These are phyloP conservation scores for Spodoptera litura DNA, from an alignment of 1,140 invertebrate species.

Conservation along the genomic window DNA sequence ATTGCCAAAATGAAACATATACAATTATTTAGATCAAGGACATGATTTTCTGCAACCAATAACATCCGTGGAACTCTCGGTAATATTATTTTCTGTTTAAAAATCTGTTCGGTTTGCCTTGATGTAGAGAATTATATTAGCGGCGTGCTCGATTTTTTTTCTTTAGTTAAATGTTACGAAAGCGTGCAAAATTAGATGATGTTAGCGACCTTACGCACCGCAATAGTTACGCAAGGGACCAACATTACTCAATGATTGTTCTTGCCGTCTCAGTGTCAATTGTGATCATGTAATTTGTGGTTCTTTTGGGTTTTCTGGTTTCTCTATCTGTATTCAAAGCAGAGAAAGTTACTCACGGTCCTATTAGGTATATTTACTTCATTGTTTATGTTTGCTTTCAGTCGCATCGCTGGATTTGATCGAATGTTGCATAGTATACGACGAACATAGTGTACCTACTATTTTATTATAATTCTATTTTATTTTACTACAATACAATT, in stretches of 20 bases:
- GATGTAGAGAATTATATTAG: slow-evolving; percentile 45
- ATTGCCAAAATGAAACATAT: slow-evolving; percentile 42
- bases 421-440: no score
- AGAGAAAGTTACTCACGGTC: slow-evolving; percentile 11
- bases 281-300: slow-evolving; percentile 65
- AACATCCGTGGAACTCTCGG: slow-evolving; percentile 13
- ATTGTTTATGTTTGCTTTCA: not conserved
- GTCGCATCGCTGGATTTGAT: not conserved
- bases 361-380: slow-evolving; percentile 49
- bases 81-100: slow-evolving; percentile 30
- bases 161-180: slow-evolving; percentile 74
- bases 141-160: slow-evolving; percentile 57
- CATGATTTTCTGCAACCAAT: slow-evolving; percentile 32
- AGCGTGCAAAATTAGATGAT: slow-evolving; percentile 80
- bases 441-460: no score
- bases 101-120: slow-evolving; percentile 38
- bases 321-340: slow-evolving; percentile 10
- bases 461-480: no score
- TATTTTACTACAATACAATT: no score
- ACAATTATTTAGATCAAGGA: slow-evolving; percentile 46
- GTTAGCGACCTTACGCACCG: slow-evolving; percentile 80
- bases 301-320: slow-evolving; percentile 58
- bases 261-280: slow-evolving; percentile 30
- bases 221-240: slow-evolving; percentile 68
- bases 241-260: slow-evolving; percentile 64